These are phyloP conservation scores for Ispidina picta DNA, from an alignment of 2,797 vertebrate species.

Conservation along the genomic window DNA sequence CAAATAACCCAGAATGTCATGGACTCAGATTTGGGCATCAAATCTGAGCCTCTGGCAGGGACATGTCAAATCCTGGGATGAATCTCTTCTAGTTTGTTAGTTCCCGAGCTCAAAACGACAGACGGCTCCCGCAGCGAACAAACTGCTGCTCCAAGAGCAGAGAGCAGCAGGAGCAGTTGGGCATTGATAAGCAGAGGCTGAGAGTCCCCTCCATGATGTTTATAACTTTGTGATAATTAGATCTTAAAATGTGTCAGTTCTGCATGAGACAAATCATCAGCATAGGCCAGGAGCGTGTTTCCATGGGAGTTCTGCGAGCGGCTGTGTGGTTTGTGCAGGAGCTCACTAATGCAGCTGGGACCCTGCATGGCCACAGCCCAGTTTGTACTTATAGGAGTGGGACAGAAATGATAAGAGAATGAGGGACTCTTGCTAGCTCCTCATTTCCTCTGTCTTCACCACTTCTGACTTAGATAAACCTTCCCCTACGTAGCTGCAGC, in stretches of 20 bases:
- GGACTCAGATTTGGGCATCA: not conserved
- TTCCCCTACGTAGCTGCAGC: not conserved
- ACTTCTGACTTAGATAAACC: not conserved
- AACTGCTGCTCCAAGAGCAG: slow-evolving; percentile 36
- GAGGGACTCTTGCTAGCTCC: not conserved
- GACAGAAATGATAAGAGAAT: not conserved
- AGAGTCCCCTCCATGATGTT: not conserved
- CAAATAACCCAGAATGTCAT: not conserved
- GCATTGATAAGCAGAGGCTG: slow-evolving; percentile 15
- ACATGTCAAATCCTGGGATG: not conserved
- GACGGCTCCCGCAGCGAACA: slow-evolving; percentile 1
- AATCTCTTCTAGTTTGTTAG: not conserved
- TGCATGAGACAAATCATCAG: not conserved
- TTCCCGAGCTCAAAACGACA: slow-evolving; percentile 23
- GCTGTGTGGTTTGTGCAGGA: not conserved
- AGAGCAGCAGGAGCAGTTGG: slow-evolving; percentile 27
- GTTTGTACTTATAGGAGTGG: not conserved
- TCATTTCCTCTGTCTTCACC: not conserved
- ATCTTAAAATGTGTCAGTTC: slow-evolving; percentile 48
- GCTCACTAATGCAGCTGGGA: slow-evolving; percentile 6
- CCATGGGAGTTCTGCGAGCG: not conserved
- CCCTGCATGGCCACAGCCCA: not conserved
- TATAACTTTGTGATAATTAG: slow-evolving; percentile 44
- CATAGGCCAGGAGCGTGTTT: not conserved
- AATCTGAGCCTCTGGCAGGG: not conserved